Evolutionary conservation across 2,888 invertebrate genomes (phyloP).

Genomic region (Coelopa pilipes): DNA sequence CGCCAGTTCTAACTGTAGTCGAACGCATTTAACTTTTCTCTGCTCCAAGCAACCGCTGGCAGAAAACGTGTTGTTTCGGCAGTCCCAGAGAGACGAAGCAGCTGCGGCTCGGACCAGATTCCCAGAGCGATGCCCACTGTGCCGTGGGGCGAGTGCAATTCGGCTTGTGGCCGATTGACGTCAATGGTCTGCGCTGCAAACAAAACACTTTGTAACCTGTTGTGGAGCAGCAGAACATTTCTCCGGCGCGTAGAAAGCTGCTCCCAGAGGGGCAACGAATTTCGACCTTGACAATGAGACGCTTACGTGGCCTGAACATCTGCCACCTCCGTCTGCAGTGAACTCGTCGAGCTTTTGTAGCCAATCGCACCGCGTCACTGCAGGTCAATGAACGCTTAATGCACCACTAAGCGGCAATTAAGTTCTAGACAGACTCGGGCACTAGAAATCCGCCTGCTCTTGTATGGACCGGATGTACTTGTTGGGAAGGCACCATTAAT

Average conservation of each 20-base stretch:
- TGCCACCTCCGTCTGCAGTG: neutral
- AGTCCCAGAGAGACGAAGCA: too few species aligned
- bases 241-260: neutral
- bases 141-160: neutral
- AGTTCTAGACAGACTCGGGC: neutral
- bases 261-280: neutral
- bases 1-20: too few species aligned
- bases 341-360: neutral
- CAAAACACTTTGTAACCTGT: neutral
- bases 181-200: too few species aligned
- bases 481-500: neutral
- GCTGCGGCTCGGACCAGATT: neutral
- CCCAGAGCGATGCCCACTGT: neutral
- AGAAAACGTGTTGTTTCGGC: too few species aligned
- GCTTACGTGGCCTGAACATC: neutral
- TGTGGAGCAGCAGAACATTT: neutral
- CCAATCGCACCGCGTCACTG: too few species aligned
- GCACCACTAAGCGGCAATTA: neutral
- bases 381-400: slow-evolving; percentile 14
- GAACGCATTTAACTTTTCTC: neutral
- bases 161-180: too few species aligned
- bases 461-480: neutral
- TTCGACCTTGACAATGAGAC: neutral
- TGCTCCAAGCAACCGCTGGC: neutral
- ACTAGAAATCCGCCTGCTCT: neutral